Conservation (phyloP, 2,888 invertebrate species). For the Dasypolia templi region DNA sequence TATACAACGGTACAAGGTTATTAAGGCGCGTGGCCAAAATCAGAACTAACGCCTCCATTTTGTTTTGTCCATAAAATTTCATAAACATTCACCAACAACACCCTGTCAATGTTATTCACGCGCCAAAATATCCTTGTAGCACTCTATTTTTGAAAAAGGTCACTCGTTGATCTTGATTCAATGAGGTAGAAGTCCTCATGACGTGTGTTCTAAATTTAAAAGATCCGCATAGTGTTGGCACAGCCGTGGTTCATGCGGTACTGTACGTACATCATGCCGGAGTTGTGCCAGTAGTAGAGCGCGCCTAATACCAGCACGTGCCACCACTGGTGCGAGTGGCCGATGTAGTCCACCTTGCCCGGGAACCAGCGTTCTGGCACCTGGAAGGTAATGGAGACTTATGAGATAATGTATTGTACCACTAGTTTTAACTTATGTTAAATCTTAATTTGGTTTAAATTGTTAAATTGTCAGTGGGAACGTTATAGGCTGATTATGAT, state of each 20-base stretch:
- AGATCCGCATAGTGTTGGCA: constrained; percentile 91
- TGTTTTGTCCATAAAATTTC: neutral
- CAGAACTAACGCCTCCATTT: neutral
- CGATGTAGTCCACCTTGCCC: constrained; percentile 97
- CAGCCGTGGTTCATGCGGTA: constrained; percentile 95
- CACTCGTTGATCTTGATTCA: constrained; percentile 2
- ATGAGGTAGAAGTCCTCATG: neutral
- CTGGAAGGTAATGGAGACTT: constrained; percentile 64
- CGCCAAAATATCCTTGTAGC: neutral
- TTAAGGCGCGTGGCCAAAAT: neutral
- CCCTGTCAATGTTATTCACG: neutral
- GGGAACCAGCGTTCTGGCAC: constrained; percentile 97
- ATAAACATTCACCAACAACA: neutral
- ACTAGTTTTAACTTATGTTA: no score
- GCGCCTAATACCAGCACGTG: constrained; percentile 97
- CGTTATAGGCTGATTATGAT: no score
- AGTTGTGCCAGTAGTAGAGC: constrained; percentile 98
- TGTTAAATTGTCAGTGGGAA: no score
- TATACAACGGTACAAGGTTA: constrained; percentile 4
- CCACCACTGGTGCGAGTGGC: constrained; percentile 99
- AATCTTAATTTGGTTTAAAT: no score
- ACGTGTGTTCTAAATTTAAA: constrained; percentile 74
- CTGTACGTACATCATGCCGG: constrained; percentile 95
- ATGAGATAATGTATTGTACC: neutral
- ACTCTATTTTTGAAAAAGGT: neutral